Base-by-base conservation (phyloP, 2,113 vertebrate species). In the Tyto alba region DNA sequence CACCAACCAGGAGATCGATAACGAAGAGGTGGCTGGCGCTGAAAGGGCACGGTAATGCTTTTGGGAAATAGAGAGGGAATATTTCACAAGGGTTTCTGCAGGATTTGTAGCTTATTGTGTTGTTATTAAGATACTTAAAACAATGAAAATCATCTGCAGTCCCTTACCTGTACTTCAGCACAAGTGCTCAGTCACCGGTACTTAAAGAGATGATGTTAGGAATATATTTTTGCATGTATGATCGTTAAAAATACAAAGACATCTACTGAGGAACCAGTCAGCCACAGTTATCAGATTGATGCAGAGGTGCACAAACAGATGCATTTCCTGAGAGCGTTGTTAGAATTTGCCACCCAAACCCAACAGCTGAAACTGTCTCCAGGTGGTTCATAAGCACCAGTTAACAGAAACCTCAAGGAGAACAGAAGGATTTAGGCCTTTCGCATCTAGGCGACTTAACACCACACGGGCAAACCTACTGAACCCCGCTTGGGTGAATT, bases 281-380 rank as follows among this genome's bases (percentile, higher is more conserved):
- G 79, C 52, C 11, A 16, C 0, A 8, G 60, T 27, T 32, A 48
- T 8, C 17, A 19, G 23, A 10, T 21, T 2, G 2, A 36, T 5
- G 3, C 14, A 5, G 29, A 12, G 47, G 6, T 30, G 40, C n/a
- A 30, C 23, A 11, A 56, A 68, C 19, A 23, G 13, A 19, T 1
- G 0, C 8, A 14, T 6, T 25, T 32, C 40, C 72, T 55, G 15
- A 30, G 40, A 36, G 45, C 77, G 5, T 1, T 5, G 2, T 16
- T 18, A 3, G 20, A 41, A 36, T 41, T 32, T 32, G 21, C 80
- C 14, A 38, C 15, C 50, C 36, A 50, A 57, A 50, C 32, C 63
- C 40, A 71, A 21, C 0, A 48, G 32, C 57, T 4, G 0, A 32
- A 57, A 13, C 12, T 2, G 4, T 3, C 22, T 29, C 32, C 9